Conservation (phyloP, 37 sponge, comb jelly and placozoan species). For the Haliclona indistincta region DNA sequence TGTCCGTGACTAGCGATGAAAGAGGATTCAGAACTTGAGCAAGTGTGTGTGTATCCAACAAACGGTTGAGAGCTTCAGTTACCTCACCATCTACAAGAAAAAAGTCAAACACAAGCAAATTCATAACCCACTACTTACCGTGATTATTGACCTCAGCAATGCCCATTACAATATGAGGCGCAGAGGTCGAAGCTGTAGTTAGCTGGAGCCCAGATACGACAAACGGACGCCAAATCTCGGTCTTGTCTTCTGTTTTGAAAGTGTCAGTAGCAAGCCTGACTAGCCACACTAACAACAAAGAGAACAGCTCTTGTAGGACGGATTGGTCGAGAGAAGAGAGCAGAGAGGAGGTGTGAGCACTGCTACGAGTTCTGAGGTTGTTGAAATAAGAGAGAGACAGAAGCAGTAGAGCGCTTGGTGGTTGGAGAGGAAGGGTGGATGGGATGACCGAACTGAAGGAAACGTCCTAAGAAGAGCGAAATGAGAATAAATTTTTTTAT, state of each 20-base stretch:
- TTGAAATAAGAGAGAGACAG: neutral
- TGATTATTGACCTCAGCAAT: neutral
- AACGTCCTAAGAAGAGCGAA: too few relatives aligned
- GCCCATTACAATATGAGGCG: conserved; percentile 28
- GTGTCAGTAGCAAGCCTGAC: too few relatives aligned
- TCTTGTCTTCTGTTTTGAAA: neutral
- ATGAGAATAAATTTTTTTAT: too few relatives aligned
- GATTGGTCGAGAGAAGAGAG: too few relatives aligned
- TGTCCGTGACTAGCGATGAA: neutral
- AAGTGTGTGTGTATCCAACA: neutral
- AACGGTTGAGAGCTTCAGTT: neutral
- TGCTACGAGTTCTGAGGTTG: too few relatives aligned
- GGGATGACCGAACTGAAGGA: neutral
- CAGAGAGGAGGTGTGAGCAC: too few relatives aligned
- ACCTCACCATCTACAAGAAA: neutral
- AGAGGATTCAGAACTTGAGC: neutral
- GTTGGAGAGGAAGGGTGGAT: neutral
- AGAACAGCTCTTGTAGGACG: too few relatives aligned
- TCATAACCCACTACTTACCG: neutral
- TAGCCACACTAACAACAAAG: too few relatives aligned
- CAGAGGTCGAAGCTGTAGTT: conserved; percentile 29
- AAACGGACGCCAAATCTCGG: conserved; percentile 17
- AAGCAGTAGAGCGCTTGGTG: neutral
- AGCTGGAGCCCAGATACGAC: conserved; percentile 32
- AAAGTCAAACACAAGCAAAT: neutral